A percentile compares a stretch with the other conserved stretches of the same genome.
Evolutionary conservation across 1,140 invertebrate species (phyloP).

Genomic region (Trichogramma pretiosum): DNA sequence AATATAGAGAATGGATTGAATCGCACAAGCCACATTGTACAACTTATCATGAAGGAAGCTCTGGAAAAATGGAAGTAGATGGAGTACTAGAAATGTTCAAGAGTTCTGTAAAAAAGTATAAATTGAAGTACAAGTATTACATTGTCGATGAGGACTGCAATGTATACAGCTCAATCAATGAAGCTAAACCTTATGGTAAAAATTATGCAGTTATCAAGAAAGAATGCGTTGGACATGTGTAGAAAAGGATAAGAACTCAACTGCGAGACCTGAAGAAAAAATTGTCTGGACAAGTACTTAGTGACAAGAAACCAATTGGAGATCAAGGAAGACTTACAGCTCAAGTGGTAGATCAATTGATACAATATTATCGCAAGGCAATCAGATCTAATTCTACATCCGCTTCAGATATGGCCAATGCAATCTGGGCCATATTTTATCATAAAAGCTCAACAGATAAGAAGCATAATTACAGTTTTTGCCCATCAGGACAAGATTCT

Average conservation of each 20-base stretch:
- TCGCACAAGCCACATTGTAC: not conserved
- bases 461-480: not conserved
- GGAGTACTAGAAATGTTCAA: constrained; percentile 10
- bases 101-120: constrained; percentile 4
- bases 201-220: constrained; percentile 8
- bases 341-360: not conserved
- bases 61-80: not conserved
- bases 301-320: not conserved
- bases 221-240: constrained; percentile 15
- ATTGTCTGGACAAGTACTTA: not conserved
- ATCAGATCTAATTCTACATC: not conserved
- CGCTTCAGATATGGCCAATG: not conserved
- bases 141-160: constrained; percentile 18
- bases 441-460: not conserved
- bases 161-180: constrained; percentile 8
- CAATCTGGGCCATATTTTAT: not conserved
- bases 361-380: not conserved
- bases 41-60: not conserved
- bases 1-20: not conserved
- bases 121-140: constrained; percentile 10
- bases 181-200: constrained; percentile 1
- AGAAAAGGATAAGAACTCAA: constrained; percentile 15
- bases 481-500: not conserved
- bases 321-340: not conserved
- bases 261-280: constrained; percentile 6